Evolutionary conservation across 64 coral and sea anemone species (phyloP).

Genomic region (Acropora tenuis): DNA sequence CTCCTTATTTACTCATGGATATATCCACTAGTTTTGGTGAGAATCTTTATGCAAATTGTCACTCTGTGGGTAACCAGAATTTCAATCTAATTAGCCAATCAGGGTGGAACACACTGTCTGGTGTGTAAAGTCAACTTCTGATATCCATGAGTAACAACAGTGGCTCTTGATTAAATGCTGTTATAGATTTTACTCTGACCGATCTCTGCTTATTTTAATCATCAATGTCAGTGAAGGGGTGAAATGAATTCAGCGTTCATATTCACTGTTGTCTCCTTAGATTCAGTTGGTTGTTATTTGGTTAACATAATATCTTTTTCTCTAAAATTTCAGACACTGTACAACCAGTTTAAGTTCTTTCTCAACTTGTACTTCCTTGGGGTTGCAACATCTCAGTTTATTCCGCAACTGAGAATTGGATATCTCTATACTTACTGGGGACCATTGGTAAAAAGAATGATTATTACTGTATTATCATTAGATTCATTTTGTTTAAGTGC

Average conservation of each 20-base stretch:
- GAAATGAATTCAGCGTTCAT: neutral
- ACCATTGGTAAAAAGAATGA: conserved; percentile 70
- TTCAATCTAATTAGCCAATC: too few relatives aligned
- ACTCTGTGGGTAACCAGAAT: too few relatives aligned
- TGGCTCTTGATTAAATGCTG: too few relatives aligned
- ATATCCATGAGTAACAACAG: too few relatives aligned
- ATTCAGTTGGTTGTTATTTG: neutral
- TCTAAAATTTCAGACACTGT: conserved; percentile 78
- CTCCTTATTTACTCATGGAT: too few relatives aligned
- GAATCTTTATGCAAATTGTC: too few relatives aligned
- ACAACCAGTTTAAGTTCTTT: conserved; percentile 96
- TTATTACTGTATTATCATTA: neutral
- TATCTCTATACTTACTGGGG: conserved; percentile 98
- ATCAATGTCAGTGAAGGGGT: neutral
- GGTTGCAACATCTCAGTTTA: conserved; percentile 87
- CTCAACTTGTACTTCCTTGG: conserved; percentile 94
- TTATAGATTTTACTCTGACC: too few relatives aligned
- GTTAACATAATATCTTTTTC: conserved; percentile 1
- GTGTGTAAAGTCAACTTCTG: too few relatives aligned
- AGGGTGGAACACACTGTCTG: too few relatives aligned
- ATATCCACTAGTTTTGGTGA: too few relatives aligned
- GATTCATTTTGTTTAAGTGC: too few relatives aligned
- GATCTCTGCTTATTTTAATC: too few relatives aligned
- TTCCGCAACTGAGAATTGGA: conserved; percentile 90
- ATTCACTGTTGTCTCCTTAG: neutral